A percentile compares a stretch with the other conserved stretches of the same genome.
Evolutionary conservation across 2,888 invertebrate species (phyloP).

Genomic region (Tanypteryx hageni): DNA sequence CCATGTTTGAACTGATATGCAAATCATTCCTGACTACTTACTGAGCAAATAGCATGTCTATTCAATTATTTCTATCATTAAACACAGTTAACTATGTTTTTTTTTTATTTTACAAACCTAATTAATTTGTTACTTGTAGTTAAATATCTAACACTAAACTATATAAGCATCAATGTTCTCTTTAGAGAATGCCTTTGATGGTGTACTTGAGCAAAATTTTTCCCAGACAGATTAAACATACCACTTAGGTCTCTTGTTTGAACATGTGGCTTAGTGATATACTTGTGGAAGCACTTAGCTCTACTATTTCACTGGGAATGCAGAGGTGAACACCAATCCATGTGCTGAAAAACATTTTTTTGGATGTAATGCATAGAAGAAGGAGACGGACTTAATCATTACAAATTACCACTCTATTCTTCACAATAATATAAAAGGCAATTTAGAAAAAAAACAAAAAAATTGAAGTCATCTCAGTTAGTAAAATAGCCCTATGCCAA

Average conservation of each 20-base stretch:
- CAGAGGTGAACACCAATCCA: slow-evolving; percentile 21
- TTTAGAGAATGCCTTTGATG: slow-evolving; percentile 10
- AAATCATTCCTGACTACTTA: slow-evolving; percentile 20
- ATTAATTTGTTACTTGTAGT: neutral
- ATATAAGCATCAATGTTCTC: neutral
- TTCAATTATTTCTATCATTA: slow-evolving; percentile 42
- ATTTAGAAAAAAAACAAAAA: neutral
- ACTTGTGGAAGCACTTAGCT: neutral
- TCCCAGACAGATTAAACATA: neutral
- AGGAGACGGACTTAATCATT: neutral
- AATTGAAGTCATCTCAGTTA: neutral
- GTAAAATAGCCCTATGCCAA: too few species aligned
- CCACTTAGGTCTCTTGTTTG: slow-evolving; percentile 29
- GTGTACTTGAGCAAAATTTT: slow-evolving; percentile 24
- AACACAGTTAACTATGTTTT: slow-evolving; percentile 18
- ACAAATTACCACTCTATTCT: neutral
- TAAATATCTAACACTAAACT: neutral
- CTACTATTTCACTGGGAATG: slow-evolving; percentile 25
- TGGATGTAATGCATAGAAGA: neutral
- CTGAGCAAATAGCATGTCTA: neutral
- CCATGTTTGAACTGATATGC: neutral
- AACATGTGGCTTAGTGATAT: neutral
- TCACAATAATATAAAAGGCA: neutral
- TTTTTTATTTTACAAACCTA: slow-evolving; percentile 32
- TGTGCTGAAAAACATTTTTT: slow-evolving; percentile 9